Evolutionary conservation across 2,113 vertebrate species (phyloP).

Genomic region (Atrichornis clamosus): DNA sequence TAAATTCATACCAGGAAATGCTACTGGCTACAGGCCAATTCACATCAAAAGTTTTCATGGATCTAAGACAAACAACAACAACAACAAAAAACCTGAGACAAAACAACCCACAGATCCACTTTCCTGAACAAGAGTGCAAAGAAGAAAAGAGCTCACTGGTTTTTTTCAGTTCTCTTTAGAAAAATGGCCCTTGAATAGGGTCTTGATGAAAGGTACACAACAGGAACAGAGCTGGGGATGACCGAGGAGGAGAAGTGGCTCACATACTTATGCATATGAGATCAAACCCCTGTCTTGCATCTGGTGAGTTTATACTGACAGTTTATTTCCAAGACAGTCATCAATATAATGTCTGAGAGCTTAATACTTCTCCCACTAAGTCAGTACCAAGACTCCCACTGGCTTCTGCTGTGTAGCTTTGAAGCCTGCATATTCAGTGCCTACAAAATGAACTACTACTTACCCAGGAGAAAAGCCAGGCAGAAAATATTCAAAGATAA

Average conservation of each 20-base stretch:
- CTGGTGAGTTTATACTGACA: constrained; percentile 10
- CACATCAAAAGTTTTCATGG: not conserved
- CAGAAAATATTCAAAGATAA: constrained; percentile 7
- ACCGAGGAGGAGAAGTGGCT: not conserved
- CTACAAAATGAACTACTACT: not conserved
- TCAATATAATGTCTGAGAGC: constrained; percentile 12
- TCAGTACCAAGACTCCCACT: constrained; percentile 21
- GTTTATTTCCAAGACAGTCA: constrained; percentile 33
- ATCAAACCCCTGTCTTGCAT: not conserved
- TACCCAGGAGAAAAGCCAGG: constrained; percentile 5
- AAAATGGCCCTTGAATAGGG: not conserved
- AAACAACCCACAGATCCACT: not conserved
- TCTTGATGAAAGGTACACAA: not conserved
- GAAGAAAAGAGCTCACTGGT: not conserved
- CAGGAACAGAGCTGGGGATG: not conserved
- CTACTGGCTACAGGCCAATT: not conserved
- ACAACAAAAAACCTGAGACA: not conserved
- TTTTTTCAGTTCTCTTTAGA: not conserved
- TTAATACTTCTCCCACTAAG: constrained; percentile 6
- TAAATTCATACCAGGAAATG: not conserved
- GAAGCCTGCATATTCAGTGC: not conserved
- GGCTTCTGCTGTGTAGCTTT: not conserved
- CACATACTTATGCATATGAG: not conserved
- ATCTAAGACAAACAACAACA: not conserved
- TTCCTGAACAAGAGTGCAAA: not conserved